A percentile compares a stretch with the other conserved stretches of the same genome.
Conservation (phyloP, 2,888 invertebrate species). For the Uloborus plumipes region DNA sequence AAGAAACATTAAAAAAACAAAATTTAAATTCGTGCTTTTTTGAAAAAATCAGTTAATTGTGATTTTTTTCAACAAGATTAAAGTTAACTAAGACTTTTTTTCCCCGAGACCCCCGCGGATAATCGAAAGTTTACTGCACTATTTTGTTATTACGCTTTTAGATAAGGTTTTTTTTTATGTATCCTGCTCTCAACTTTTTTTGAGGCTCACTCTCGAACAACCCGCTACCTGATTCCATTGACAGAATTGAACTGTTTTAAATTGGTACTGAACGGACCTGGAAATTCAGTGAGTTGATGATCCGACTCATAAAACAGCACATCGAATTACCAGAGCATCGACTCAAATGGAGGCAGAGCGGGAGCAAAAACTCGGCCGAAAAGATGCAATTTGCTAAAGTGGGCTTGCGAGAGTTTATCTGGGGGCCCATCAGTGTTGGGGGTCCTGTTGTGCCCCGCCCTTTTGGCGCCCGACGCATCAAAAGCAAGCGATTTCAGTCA, state of each 20-base stretch:
- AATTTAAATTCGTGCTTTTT: too few relatives aligned
- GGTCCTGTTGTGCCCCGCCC: constrained; percentile 26
- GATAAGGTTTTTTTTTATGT: too few relatives aligned
- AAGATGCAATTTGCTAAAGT: constrained; percentile 57
- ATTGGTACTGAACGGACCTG: constrained; percentile 15
- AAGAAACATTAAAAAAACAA: too few relatives aligned
- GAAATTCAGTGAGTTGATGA: constrained; percentile 8
- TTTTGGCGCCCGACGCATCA: constrained; percentile 3
- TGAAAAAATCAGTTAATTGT: too few relatives aligned
- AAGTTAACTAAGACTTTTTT: too few relatives aligned
- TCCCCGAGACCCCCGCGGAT: too few relatives aligned
- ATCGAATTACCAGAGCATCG: constrained; percentile 14
- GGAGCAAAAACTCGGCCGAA: background rate
- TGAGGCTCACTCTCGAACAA: too few relatives aligned
- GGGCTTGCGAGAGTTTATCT: constrained; percentile 19
- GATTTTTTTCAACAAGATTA: too few relatives aligned
- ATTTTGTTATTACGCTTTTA: too few relatives aligned
- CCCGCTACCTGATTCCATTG: background rate
- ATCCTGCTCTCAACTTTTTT: too few relatives aligned
- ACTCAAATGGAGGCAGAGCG: background rate
- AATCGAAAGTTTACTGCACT: too few relatives aligned
- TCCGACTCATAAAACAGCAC: background rate
- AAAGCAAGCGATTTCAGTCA: constrained; percentile 44
- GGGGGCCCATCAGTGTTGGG: constrained; percentile 39
- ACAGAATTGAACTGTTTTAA: constrained; percentile 31